Evolutionary conservation across 2,888 invertebrate genomes (phyloP).

Genomic region (Stictocephala bisonia): DNA sequence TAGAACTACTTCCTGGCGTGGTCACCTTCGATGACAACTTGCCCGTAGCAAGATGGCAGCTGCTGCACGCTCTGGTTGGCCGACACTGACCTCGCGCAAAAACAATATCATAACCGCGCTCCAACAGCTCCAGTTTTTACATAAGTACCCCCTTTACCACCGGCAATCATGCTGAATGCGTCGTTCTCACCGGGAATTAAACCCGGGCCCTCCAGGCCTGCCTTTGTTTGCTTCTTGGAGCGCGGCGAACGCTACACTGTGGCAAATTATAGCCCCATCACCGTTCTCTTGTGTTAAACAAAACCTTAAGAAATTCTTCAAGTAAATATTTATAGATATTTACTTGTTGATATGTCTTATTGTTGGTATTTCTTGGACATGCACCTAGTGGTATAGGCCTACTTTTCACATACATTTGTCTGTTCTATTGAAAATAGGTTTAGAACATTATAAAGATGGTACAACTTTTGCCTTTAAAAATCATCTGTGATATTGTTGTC

Average conservation of each 20-base stretch:
- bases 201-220: background rate
- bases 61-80: constrained; percentile 20
- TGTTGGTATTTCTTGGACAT: too few species aligned
- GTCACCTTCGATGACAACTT: background rate
- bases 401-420: too few species aligned
- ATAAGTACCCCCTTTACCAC: constrained; percentile 30
- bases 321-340: too few species aligned
- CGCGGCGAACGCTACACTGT: constrained; percentile 9
- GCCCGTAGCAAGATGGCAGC: background rate
- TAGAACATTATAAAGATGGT: too few species aligned
- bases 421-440: too few species aligned
- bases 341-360: too few species aligned
- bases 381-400: too few species aligned
- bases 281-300: constrained; percentile 9
- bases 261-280: constrained; percentile 30
- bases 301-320: constrained; percentile 7
- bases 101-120: constrained; percentile 35
- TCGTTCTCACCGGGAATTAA: background rate
- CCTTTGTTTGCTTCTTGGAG: constrained; percentile 27
- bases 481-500: too few species aligned
- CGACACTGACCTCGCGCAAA: constrained; percentile 18
- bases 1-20: too few species aligned
- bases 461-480: too few species aligned
- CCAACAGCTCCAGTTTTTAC: constrained; percentile 25
- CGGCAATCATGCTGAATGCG: constrained; percentile 22